Evolutionary conservation across 1,140 invertebrate species (phyloP).

Genomic region (Hycleus cichorii): DNA sequence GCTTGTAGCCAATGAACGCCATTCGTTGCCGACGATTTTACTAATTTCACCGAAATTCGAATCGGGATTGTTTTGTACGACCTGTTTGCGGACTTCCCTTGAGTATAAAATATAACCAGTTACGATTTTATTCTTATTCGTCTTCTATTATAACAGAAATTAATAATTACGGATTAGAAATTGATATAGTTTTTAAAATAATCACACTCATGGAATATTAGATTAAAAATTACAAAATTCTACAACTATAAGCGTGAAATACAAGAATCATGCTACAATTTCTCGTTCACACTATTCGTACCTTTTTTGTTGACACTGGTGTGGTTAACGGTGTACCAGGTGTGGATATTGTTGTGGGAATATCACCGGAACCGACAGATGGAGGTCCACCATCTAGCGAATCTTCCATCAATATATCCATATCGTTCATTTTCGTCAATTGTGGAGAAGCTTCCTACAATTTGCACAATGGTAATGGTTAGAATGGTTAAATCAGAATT

Average conservation of each 20-base stretch:
- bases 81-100: slow-evolving; percentile 87
- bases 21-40: slow-evolving; percentile 93
- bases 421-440: slow-evolving; percentile 51
- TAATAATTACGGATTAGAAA: not conserved
- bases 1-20: slow-evolving; percentile 79
- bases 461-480: not conserved
- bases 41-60: slow-evolving; percentile 96
- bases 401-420: slow-evolving; percentile 56
- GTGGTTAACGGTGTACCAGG: slow-evolving; percentile 24
- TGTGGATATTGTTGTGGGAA: slow-evolving; percentile 39
- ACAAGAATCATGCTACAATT: not conserved
- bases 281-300: slow-evolving; percentile 4
- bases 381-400: slow-evolving; percentile 66
- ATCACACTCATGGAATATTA: slow-evolving; percentile 22
- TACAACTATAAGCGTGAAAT: too few relatives aligned
- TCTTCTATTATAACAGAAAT: slow-evolving; percentile 49
- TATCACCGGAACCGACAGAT: slow-evolving; percentile 62
- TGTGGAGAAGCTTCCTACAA: slow-evolving; percentile 47
- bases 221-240: not conserved
- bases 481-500: not conserved
- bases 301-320: slow-evolving; percentile 41
- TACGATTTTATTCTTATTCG: slow-evolving; percentile 77
- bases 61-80: slow-evolving; percentile 82
- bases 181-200: not conserved
- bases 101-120: slow-evolving; percentile 99